Conservation (phyloP, 1,140 invertebrate species). For the Aphidius ervi region DNA sequence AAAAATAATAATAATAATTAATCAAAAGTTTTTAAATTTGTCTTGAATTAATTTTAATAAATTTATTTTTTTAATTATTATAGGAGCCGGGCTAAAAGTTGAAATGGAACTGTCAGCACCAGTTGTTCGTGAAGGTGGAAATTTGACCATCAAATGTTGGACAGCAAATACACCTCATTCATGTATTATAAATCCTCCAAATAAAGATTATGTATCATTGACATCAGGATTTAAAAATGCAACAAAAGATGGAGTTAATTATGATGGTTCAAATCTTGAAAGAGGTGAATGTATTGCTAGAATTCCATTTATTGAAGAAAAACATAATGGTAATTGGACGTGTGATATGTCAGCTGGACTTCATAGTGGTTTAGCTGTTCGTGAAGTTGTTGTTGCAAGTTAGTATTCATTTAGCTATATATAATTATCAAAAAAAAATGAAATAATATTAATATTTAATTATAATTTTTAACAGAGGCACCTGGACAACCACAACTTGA, state of each 20-base stretch:
- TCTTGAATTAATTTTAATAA: too few relatives aligned
- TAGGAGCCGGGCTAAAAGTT: too few relatives aligned
- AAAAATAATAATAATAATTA: too few relatives aligned
- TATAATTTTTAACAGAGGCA: conserved; percentile 46
- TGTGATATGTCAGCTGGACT: conserved; percentile 52
- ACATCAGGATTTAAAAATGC: conserved; percentile 11
- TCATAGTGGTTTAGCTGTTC: too few relatives aligned
- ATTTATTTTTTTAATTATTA: too few relatives aligned
- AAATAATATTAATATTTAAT: conserved; percentile 7
- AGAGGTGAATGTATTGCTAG: conserved; percentile 66
- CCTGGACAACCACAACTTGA: conserved; percentile 58
- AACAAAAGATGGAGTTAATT: conserved; percentile 48
- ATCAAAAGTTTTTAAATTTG: too few relatives aligned
- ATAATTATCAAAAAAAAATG: background rate
- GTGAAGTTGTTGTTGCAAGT: conserved; percentile 65
- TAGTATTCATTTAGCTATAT: conserved; percentile 44
- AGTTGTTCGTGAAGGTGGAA: too few relatives aligned
- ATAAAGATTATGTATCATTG: conserved; percentile 36
- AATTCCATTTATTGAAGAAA: conserved; percentile 59
- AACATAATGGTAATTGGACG: conserved; percentile 64
- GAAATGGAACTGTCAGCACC: too few relatives aligned
- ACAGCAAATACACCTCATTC: too few relatives aligned
- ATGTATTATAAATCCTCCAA: conserved; percentile 20
- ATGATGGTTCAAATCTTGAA: conserved; percentile 56
- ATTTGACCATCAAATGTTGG: too few relatives aligned